These are phyloP conservation scores for Lacanobia wlatinum DNA, from an alignment of 2,888 invertebrate species.

Conservation along the genomic window DNA sequence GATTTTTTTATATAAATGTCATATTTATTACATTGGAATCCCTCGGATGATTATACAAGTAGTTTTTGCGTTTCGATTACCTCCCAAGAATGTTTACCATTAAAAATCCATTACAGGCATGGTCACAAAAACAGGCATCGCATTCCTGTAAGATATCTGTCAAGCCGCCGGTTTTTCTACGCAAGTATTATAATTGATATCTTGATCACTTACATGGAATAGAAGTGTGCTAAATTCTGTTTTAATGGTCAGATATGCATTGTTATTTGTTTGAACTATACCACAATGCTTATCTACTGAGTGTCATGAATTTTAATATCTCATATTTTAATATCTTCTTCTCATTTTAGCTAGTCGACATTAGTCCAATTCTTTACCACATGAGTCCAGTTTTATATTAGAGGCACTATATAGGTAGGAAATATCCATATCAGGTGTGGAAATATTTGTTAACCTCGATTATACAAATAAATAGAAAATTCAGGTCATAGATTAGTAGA, in stretches of 20 bases:
- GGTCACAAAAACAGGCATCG: conserved; percentile 53
- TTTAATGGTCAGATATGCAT: conserved; percentile 26
- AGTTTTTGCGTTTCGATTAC: conserved; percentile 58
- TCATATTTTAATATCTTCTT: too few relatives aligned
- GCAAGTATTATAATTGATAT: conserved; percentile 60
- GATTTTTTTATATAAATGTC: conserved; percentile 34
- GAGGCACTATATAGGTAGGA: not conserved
- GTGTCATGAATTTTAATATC: not conserved
- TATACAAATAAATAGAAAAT: conserved; percentile 38
- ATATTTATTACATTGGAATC: conserved; percentile 53
- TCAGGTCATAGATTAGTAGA: conserved; percentile 48
- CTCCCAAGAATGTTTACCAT: conserved; percentile 62
- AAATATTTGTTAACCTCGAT: conserved; percentile 39
- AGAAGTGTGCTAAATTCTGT: conserved; percentile 34
- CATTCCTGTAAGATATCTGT: conserved; percentile 59
- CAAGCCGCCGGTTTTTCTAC: conserved; percentile 51
- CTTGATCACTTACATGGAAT: conserved; percentile 53
- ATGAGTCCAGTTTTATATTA: not conserved
- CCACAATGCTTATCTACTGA: not conserved
- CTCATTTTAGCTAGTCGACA: not conserved
- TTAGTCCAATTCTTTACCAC: not conserved
- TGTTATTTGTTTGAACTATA: conserved; percentile 13
- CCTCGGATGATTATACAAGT: conserved; percentile 34
- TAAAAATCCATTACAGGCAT: conserved; percentile 62
- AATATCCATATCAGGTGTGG: conserved; percentile 22